These are phyloP conservation scores for Danio jaintianensis DNA, from an alignment of 2,797 vertebrate genomes.

Conservation along the genomic window DNA sequence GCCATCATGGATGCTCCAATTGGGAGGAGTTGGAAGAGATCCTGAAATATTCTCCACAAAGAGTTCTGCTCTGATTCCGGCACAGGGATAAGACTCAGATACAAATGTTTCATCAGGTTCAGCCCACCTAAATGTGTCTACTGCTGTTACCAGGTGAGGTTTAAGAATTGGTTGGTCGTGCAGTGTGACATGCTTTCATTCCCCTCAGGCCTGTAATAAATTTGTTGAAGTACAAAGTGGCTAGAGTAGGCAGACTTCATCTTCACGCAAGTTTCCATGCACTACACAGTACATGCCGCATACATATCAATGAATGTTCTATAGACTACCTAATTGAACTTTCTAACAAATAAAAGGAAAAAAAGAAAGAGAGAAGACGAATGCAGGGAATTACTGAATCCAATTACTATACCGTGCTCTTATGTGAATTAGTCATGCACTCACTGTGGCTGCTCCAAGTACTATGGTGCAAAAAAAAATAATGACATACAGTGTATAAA, in stretches of 20 bases:
- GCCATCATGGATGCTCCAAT: conserved; percentile 47
- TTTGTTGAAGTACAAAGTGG: not conserved
- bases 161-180: conserved; percentile 25
- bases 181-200: conserved; percentile 21
- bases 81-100: conserved; percentile 4
- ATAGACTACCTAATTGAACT: conserved; percentile 23
- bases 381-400: not conserved
- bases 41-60: conserved; percentile 38
- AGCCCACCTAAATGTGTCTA: conserved; percentile 3
- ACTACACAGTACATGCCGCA: not conserved
- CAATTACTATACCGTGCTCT: conserved; percentile 14
- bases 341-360: not conserved
- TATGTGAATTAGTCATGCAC: no score
- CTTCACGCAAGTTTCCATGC: not conserved
- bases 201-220: not conserved
- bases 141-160: conserved; percentile 30
- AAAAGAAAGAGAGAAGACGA: not conserved
- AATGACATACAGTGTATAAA: no score
- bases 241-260: not conserved
- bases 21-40: conserved; percentile 39
- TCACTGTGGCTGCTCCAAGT: no score
- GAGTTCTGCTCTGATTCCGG: conserved; percentile 32
- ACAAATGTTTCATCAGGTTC: conserved; percentile 13
- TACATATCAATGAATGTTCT: not conserved
- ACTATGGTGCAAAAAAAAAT: no score